Evolutionary conservation across 2,797 vertebrate species (phyloP), one percentile per base, ranked within the genome.

Genomic region (Schizothorax lantsangensis): DNA sequence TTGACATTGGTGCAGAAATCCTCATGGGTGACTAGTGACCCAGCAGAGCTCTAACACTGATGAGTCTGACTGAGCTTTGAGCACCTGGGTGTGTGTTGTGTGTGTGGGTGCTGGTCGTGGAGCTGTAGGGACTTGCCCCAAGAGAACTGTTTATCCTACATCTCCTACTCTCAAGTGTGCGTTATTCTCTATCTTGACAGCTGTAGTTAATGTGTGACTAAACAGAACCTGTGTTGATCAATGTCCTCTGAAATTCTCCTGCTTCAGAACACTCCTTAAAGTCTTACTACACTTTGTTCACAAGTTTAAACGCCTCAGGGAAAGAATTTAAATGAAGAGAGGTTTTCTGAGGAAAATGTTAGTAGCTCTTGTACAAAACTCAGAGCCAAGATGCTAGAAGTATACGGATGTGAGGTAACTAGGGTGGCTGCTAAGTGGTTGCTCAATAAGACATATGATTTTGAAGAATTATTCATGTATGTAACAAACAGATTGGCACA

Each of bases 121-220:
- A 68, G 52, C 66, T 57, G 38, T 69, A 52, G 52, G 47, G 66
- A 57, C 81, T 68, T 86, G 86, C 57, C 83, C 52, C 23, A 81
- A 82, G 7, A 75, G 26, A 73, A 79, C 52, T 64, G 66, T 69
- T 88, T 84, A 86, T 87, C 85, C 79, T 74, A 43, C 30, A 43
- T 72, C 75, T 77, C 52, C 74, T 62, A 77, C 45, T 43, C 47
- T 81, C 14, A 23, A 86, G 81, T 86, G 79, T 66, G n/a, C 38
- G 15, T 79, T 71, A 77, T 90, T 88, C 78, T 59, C 83, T 81
- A 64, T 66, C 14, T 52, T 84, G 84, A 87, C 83, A 85, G 84
- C 77, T 84, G 80, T 66, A 54, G 45, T 77, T 84, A 82, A 81
- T 88, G 75, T 87, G 84, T 80, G 49, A 74, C 43, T 82, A 26